A percentile compares a stretch with the other conserved stretches of the same genome.
Conservation (phyloP, 2,113 vertebrate genomes). For the Picathartes gymnocephalus region DNA sequence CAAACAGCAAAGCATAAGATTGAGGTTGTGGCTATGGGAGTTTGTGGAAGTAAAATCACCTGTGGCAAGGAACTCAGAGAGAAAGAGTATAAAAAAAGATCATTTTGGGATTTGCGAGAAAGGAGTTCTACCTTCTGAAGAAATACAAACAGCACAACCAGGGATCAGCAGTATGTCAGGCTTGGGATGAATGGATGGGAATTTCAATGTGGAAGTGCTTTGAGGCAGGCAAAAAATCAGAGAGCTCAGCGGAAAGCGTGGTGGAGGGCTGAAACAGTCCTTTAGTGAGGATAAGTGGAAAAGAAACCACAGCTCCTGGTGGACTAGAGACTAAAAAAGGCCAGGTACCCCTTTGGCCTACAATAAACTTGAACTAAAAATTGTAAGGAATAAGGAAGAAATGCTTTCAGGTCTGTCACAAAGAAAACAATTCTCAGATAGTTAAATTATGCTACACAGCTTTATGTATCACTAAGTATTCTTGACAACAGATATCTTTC, state of each 20-base stretch:
- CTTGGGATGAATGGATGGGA: background rate
- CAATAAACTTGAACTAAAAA: background rate
- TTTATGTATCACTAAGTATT: background rate
- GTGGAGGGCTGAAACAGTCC: background rate
- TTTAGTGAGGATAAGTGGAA: background rate
- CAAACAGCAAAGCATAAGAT: background rate
- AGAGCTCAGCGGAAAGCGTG: background rate
- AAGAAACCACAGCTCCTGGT: background rate
- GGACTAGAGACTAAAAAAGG: background rate
- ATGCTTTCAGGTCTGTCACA: background rate
- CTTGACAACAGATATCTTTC: background rate
- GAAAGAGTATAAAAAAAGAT: background rate
- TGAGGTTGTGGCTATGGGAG: background rate
- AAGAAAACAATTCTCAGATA: background rate
- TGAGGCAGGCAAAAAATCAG: background rate
- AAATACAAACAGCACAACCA: background rate
- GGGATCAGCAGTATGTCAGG: background rate
- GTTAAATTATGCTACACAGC: background rate
- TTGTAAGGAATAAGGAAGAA: background rate
- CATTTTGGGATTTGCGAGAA: background rate
- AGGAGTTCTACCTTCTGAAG: background rate
- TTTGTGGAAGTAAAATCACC: background rate
- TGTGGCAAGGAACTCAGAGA: background rate
- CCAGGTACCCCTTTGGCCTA: background rate
- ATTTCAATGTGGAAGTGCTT: background rate